Evolutionary conservation across 2,113 vertebrate genomes (phyloP).

Genomic region (Origma solitaria): DNA sequence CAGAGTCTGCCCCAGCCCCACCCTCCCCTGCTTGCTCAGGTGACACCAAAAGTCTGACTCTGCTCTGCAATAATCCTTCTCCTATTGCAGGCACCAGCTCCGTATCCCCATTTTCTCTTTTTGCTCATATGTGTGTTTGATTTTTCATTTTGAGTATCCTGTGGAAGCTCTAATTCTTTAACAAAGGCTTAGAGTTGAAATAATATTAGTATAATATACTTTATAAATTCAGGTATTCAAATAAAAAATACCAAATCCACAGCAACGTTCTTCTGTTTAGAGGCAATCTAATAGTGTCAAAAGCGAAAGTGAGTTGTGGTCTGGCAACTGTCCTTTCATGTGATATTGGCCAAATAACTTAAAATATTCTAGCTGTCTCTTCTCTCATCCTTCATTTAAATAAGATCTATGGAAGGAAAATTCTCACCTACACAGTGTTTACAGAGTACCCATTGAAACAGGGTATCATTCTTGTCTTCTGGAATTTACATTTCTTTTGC

Average conservation of each 20-base stretch:
- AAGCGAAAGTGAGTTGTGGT: not conserved
- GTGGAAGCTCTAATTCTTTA: not conserved
- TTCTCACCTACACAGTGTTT: not conserved
- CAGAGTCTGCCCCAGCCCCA: not conserved
- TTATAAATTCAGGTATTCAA: not conserved
- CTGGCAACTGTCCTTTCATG: not conserved
- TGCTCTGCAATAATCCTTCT: not conserved
- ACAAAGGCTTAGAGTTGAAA: not conserved
- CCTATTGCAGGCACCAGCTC: too few relatives aligned
- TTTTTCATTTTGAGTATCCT: not conserved
- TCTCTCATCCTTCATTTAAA: not conserved
- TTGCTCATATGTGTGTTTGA: rapidly evolving
- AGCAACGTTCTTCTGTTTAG: not conserved
- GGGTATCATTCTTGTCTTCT: not conserved
- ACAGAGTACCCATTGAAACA: not conserved
- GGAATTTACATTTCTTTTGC: not conserved
- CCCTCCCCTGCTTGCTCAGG: rapidly evolving
- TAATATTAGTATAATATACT: not conserved
- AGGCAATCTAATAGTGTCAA: not conserved
- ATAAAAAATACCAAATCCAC: not conserved
- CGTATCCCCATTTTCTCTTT: not conserved
- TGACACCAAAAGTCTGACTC: not conserved
- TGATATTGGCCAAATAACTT: not conserved
- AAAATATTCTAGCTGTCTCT: not conserved
- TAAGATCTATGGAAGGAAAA: not conserved